Evolutionary conservation across 2,888 invertebrate species (phyloP).

Genomic region (Nudaria mundana): DNA sequence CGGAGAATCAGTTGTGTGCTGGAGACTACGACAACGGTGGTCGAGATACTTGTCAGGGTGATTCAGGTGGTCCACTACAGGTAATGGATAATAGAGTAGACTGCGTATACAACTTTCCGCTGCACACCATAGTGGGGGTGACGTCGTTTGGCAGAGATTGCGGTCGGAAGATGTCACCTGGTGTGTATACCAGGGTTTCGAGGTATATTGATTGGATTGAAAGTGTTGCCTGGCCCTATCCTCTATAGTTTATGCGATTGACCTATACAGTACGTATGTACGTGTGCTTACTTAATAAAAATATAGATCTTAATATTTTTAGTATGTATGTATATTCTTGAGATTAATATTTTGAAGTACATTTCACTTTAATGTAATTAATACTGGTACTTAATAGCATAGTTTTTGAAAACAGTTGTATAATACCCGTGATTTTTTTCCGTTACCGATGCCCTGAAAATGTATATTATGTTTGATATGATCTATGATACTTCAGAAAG

Average conservation of each 20-base stretch:
- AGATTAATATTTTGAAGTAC: too few species aligned
- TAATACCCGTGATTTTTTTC: too few species aligned
- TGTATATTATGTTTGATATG: too few species aligned
- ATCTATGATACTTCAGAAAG: too few species aligned
- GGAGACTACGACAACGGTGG: constrained; percentile 72
- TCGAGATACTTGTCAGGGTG: constrained; percentile 73
- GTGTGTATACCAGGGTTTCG: constrained; percentile 74
- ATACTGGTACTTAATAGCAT: too few species aligned
- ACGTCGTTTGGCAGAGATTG: constrained; percentile 80
- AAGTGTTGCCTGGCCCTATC: constrained; percentile 65
- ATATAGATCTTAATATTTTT: too few species aligned
- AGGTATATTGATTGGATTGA: constrained; percentile 76
- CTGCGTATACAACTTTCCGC: constrained; percentile 59
- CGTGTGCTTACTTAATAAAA: too few species aligned
- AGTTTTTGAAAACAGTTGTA: too few species aligned
- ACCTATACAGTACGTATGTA: too few species aligned
- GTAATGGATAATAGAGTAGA: constrained; percentile 61
- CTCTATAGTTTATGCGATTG: background rate
- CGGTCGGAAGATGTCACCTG: constrained; percentile 74
- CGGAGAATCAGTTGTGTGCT: constrained; percentile 64
- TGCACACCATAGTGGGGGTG: constrained; percentile 71
- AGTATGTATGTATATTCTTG: too few species aligned
- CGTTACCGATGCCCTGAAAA: too few species aligned
- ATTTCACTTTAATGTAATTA: too few species aligned
- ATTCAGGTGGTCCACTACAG: constrained; percentile 74